Percentiles rank a stretch among this genome's conserved stretches.
phyloP scores from a whole-genome alignment of 2,113 vertebrate genomes.

The Strix uralensis region DNA sequence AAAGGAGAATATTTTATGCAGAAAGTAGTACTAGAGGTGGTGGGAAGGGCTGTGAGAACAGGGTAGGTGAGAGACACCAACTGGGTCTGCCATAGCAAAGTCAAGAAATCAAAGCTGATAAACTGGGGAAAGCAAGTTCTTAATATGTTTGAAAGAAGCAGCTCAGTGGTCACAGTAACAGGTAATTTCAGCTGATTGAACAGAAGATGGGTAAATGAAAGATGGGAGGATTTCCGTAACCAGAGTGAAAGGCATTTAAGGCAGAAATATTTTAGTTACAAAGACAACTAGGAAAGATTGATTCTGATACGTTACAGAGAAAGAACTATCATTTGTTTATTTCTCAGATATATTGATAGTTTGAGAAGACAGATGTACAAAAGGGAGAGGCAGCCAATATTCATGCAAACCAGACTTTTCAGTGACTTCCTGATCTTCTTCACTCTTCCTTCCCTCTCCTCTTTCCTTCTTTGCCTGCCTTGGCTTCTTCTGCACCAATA shows the following conservation, averaged over 20 bases:
- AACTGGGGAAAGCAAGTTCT: neutral
- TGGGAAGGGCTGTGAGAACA: neutral
- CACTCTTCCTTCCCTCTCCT: neutral
- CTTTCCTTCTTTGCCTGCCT: neutral
- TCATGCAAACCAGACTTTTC: rapidly evolving
- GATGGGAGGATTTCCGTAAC: neutral
- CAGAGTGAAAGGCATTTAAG: neutral
- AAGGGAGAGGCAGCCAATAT: neutral
- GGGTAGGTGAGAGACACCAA: neutral
- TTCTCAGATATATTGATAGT: neutral
- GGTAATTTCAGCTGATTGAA: neutral
- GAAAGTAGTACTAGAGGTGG: neutral
- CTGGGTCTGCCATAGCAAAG: rapidly evolving
- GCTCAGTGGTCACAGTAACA: too few relatives aligned
- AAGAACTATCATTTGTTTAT: neutral
- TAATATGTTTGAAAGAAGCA: neutral
- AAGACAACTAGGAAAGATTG: neutral
- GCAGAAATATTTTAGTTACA: neutral
- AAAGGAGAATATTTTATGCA: neutral
- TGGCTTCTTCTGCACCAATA: neutral
- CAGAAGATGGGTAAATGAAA: neutral
- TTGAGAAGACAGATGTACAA: neutral
- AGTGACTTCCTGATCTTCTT: neutral
- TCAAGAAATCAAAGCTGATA: neutral
- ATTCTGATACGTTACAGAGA: neutral